Evolutionary conservation across 2,888 invertebrate species (phyloP).

Genomic region (Polymixis lichenea): DNA sequence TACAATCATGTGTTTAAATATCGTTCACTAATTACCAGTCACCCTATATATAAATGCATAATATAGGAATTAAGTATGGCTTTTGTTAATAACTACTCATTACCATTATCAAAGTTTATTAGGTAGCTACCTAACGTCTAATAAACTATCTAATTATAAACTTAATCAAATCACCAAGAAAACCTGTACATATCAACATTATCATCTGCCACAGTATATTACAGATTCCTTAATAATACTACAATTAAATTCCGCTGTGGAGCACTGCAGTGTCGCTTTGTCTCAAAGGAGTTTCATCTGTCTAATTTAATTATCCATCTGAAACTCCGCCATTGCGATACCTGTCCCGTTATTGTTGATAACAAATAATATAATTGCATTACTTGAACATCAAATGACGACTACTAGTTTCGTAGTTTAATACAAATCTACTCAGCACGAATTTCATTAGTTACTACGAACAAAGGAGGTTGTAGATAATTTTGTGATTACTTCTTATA

Average conservation of each 20-base stretch:
- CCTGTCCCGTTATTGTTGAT: conserved; percentile 65
- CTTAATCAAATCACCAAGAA: background rate
- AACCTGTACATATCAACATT: background rate
- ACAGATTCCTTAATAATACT: conserved; percentile 39
- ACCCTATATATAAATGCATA: too few relatives aligned
- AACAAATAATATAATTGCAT: conserved; percentile 67
- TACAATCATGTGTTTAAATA: too few relatives aligned
- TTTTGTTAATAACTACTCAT: too few relatives aligned
- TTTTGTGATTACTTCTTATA: background rate
- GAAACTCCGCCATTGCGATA: conserved; percentile 71
- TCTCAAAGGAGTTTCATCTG: conserved; percentile 74
- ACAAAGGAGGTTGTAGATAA: background rate
- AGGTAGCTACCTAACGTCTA: too few relatives aligned
- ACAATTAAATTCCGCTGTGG: conserved; percentile 58
- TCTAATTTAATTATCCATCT: conserved; percentile 83
- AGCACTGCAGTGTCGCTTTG: conserved; percentile 47
- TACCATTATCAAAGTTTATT: too few relatives aligned
- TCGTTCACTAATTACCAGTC: too few relatives aligned
- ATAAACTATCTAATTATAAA: background rate
- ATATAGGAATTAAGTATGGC: too few relatives aligned
- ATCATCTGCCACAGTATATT: conserved; percentile 12
- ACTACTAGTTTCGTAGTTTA: conserved; percentile 31
- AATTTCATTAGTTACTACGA: background rate
- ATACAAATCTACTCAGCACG: conserved; percentile 2
- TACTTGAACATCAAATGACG: conserved; percentile 48